Evolutionary conservation across 2,888 invertebrate genomes (phyloP), one percentile per base, ranked within the genome.

Genomic region (Drosophila fulvimacula): DNA sequence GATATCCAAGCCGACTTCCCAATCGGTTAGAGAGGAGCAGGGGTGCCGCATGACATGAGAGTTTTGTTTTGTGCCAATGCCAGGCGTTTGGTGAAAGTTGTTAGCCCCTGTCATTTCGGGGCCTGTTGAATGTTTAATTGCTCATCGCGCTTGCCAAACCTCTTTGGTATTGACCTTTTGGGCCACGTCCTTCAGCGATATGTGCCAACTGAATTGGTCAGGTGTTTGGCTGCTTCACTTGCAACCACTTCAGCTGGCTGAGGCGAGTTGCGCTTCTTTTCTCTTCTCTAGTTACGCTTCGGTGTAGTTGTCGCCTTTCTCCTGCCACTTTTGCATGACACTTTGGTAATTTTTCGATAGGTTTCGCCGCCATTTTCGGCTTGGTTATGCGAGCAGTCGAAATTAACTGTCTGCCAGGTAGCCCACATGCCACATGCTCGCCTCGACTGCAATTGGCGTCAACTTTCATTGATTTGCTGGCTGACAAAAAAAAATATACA

Each of bases 341-440:
- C 36, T 73, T 65, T 65, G 64, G 57, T 70, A 53, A 61, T 65
- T 62, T 67, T 67, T 76, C 57, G 79, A 63, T 76, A 78, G 73
- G 34, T 79, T 79, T 80, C 55, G 72, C 67, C 55, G 75, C 81
- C 74, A 49, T 76, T 83, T 86, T 82, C 73, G 83, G 86, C 71
- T 78, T 81, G 83, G 83, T 87, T 84, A 76, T 84, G 87, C 82
- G 82, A 84, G 84, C 75, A 81, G 70, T 72, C 76, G 76, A 76
- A 81, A 71, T 76, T 76, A 55, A 57, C 76, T 39, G 48, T 24
- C 58, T 49, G 34, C 44, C 61, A 67, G 73, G 58, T 53, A 61
- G 72, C 66, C 69, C 62, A 73, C 58, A 58, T 55, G 63, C 51
- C 39, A 21, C 53, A 58, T 55, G 73, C 56, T 55, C 39, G 49